Percentiles rank a stretch among this genome's conserved stretches.
Evolutionary conservation across 2,797 vertebrate genomes (phyloP).

Genomic region (Tamandua tetradactyla): DNA sequence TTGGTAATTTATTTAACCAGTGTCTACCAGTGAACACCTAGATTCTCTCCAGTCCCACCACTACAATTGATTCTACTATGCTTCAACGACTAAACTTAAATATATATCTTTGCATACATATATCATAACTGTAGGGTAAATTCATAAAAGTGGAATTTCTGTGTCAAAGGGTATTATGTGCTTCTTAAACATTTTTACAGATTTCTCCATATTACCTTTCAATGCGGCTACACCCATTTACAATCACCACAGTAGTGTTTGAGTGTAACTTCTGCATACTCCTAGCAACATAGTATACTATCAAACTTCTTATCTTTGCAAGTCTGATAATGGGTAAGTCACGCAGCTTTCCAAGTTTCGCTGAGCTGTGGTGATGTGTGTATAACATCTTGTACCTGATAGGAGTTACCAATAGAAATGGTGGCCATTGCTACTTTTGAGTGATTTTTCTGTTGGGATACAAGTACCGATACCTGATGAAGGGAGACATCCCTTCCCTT

Average conservation of each 20-base stretch:
- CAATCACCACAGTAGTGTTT: not conserved
- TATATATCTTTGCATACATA: not conserved
- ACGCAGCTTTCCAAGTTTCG: not conserved
- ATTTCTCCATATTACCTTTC: not conserved
- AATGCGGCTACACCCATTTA: not conserved
- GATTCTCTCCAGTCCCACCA: not conserved
- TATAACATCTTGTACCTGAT: not conserved
- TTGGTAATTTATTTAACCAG: slow-evolving; percentile 1
- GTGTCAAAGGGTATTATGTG: not conserved
- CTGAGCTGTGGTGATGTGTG: not conserved
- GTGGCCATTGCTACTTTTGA: not conserved
- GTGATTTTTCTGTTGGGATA: not conserved
- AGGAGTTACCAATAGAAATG: not conserved
- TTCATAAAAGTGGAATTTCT: slow-evolving; percentile 19
- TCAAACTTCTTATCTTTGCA: not conserved
- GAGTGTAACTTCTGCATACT: not conserved
- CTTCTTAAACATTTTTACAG: not conserved
- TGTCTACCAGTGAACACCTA: not conserved
- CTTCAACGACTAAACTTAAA: not conserved
- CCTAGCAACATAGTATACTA: not conserved
- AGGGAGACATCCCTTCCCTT: not conserved
- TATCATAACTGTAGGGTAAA: not conserved
- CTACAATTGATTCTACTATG: not conserved
- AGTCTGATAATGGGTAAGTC: not conserved
- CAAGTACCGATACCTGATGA: not conserved